A percentile compares a stretch with the other conserved stretches of the same genome.
phyloP scores from a whole-genome alignment of 2,888 invertebrate genomes.

The Stenichneumon culpator region DNA sequence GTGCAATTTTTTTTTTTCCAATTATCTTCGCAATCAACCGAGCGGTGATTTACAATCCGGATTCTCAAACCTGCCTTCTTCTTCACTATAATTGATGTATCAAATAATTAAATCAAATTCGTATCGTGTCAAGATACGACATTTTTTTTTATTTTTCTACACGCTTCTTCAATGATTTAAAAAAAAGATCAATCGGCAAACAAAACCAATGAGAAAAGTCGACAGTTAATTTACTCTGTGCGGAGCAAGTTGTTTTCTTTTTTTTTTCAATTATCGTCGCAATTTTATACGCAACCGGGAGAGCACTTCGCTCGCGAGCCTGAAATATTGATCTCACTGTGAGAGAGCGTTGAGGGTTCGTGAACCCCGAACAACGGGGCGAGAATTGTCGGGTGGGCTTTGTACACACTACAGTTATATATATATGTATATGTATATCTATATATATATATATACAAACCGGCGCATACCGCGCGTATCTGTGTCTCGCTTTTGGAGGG shows the following conservation, averaged over 20 bases:
- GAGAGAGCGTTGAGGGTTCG: constrained; percentile 54
- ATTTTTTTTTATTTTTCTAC: not conserved
- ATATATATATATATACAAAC: constrained; percentile 30
- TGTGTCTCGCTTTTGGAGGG: not conserved
- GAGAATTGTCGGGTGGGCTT: constrained; percentile 40
- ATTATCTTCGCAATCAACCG: not conserved
- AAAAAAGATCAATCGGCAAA: not conserved
- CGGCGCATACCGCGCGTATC: not conserved
- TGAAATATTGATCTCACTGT: constrained; percentile 67
- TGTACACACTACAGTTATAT: constrained; percentile 15
- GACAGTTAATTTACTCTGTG: not conserved
- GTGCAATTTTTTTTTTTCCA: not conserved
- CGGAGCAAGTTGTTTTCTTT: not conserved
- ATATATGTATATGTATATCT: constrained; percentile 31
- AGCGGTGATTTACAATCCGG: no score
- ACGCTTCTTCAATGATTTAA: not conserved
- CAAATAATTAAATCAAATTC: no score
- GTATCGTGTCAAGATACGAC: not conserved
- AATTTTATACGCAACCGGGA: not conserved
- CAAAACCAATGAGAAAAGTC: not conserved
- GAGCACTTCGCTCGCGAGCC: constrained; percentile 8
- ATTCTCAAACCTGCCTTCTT: no score
- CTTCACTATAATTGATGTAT: no score
- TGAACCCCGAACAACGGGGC: constrained; percentile 55
- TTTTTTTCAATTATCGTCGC: not conserved